Percentiles rank a stretch among this genome's conserved stretches.
Conservation (phyloP, 2,888 invertebrate species). For the Rhagium mordax region DNA sequence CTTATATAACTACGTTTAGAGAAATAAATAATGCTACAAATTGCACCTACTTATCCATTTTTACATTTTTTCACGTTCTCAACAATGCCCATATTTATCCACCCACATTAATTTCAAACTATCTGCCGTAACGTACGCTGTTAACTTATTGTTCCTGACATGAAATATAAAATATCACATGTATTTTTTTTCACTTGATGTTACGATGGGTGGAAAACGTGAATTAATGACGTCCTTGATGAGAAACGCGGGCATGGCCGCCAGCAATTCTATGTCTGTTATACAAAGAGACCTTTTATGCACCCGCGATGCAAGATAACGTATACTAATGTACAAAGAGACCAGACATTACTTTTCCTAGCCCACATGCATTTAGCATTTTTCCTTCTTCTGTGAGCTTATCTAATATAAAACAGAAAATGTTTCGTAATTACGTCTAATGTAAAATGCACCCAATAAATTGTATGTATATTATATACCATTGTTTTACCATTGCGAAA, state of each 20-base stretch:
- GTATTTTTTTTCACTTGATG: background rate
- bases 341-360: slow-evolving; percentile 16
- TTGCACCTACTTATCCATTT: too few relatives aligned
- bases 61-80: background rate
- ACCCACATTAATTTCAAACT: background rate
- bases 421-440: slow-evolving; percentile 17
- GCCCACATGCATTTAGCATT: slow-evolving; percentile 18
- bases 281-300: slow-evolving; percentile 24
- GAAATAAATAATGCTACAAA: too few relatives aligned
- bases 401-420: slow-evolving; percentile 13
- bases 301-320: slow-evolving; percentile 25
- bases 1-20: too few relatives aligned
- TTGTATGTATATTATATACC: background rate
- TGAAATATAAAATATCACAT: background rate
- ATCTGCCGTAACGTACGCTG: background rate
- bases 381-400: slow-evolving; percentile 14
- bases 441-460: slow-evolving; percentile 13
- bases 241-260: slow-evolving; percentile 21
- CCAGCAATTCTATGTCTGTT: slow-evolving; percentile 7
- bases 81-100: background rate
- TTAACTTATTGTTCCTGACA: background rate
- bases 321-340: slow-evolving; percentile 12
- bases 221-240: slow-evolving; percentile 27
- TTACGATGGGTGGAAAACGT: slow-evolving; percentile 14
- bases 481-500: background rate